Conservation (phyloP, 2,888 invertebrate genomes). For the Synergus itoensis region DNA sequence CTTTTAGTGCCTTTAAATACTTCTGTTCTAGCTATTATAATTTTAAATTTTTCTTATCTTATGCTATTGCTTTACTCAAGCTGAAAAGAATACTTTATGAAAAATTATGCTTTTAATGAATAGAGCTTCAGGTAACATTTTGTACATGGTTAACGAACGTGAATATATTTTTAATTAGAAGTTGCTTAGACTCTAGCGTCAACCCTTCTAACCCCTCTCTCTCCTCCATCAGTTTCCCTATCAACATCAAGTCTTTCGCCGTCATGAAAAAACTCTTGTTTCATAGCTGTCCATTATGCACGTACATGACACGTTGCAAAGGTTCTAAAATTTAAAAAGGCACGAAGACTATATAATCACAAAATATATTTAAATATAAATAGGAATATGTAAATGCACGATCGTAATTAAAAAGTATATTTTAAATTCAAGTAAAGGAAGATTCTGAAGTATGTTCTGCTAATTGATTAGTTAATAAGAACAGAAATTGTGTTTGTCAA, state of each 20-base stretch:
- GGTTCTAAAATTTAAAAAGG: conserved; percentile 4
- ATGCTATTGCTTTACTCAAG: too few relatives aligned
- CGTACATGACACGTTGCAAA: not conserved
- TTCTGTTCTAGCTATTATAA: too few relatives aligned
- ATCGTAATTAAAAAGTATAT: not conserved
- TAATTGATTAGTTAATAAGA: too few relatives aligned
- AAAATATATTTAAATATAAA: not conserved
- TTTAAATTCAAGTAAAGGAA: too few relatives aligned
- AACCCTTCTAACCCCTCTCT: too few relatives aligned
- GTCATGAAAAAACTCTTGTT: not conserved
- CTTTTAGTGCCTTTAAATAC: too few relatives aligned
- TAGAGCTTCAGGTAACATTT: not conserved
- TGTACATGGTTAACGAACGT: not conserved
- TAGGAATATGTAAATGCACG: not conserved
- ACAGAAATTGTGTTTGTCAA: too few relatives aligned
- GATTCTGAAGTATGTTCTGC: too few relatives aligned
- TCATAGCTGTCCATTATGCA: conserved; percentile 15
- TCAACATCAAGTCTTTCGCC: conserved; percentile 10
- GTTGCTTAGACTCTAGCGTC: not conserved
- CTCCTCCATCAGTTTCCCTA: not conserved
- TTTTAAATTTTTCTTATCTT: too few relatives aligned
- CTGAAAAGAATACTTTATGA: too few relatives aligned
- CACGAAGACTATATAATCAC: not conserved
- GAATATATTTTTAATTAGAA: not conserved
- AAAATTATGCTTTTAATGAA: too few relatives aligned